Evolutionary conservation across 2,113 vertebrate species (phyloP), one percentile per base, ranked within the genome.

Genomic region (Eurystomus gularis): DNA sequence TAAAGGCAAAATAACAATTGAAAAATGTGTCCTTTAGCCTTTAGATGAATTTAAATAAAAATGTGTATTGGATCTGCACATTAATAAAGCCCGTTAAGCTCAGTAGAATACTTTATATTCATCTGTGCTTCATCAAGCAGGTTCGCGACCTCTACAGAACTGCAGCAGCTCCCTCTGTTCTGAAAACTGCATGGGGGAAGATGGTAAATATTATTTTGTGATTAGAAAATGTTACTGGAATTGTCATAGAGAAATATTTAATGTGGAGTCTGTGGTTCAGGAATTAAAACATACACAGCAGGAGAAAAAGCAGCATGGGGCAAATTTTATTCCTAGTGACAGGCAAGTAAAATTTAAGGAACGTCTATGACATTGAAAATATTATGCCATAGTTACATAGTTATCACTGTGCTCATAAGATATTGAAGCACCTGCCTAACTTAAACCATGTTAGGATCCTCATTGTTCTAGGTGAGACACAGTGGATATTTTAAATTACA

Each of bases 201-300:
- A 97, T 95, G 93, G 83, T 58, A 98, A 98, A 97, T 98, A 97
- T 95, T 95, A 97, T 97, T 98, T 98, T 97, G 96, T 96, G 97
- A 98, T 98, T 98, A 98, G 98, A 97, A 98, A 97, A 97, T 94
- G 96, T 97, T 98, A 96, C 97, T 96, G 96, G 96, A 97, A 97
- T 96, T 97, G 97, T 97, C 97, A 96, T 57, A 96, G 90, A 96
- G 93, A 98, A 98, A 97, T 94, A 94, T 84, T 89, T 72, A 85
- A 93, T 77, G 91, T 73, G 78, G 87, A 97, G 85, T 75, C 89
- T 88, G 80, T 60, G 77, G 86, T 90, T 96, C 92, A 88, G 92
- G 97, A 97, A 97, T 97, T 87, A 96, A 96, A 94, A 94, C 78
- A 93, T 65, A 73, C 82, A 73, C 94, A 96, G 96, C 88, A 66